Percentiles rank a stretch among this genome's conserved stretches.
Evolutionary conservation across 2,888 invertebrate genomes (phyloP).

Genomic region (Acrocyrtus sp.): DNA sequence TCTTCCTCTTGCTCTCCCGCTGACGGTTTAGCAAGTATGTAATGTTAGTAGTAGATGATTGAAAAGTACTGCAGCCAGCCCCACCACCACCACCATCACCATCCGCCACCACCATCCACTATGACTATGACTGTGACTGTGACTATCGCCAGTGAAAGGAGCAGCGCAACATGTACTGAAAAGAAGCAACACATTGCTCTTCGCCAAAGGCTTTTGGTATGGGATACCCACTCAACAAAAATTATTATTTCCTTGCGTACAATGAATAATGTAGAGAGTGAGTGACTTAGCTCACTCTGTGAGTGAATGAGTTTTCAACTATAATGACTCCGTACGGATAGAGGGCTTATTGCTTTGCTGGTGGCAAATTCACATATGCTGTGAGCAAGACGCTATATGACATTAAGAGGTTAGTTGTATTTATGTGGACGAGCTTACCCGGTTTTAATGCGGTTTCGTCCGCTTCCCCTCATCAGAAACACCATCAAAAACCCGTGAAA

Average conservation of each 20-base stretch:
- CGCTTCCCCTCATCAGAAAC: background rate
- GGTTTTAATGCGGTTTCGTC: constrained; percentile 41
- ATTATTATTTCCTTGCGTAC: constrained; percentile 20
- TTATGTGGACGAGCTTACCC: constrained; percentile 22
- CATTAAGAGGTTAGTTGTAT: constrained; percentile 38
- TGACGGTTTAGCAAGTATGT: background rate
- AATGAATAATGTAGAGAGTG: constrained; percentile 21
- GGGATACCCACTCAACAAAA: background rate
- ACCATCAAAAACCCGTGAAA: background rate
- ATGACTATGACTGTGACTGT: background rate
- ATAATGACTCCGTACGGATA: background rate
- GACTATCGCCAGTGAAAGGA: background rate
- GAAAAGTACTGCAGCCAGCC: constrained; percentile 19
- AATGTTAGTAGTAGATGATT: constrained; percentile 24
- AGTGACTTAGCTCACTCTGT: background rate
- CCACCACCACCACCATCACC: background rate
- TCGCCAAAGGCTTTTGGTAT: background rate
- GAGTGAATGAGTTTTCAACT: background rate
- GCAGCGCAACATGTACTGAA: constrained; percentile 1
- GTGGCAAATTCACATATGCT: constrained; percentile 19
- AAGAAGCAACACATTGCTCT: constrained; percentile 12
- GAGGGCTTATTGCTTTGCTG: background rate
- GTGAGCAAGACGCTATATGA: background rate
- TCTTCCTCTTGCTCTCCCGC: background rate
- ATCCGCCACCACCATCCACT: too few species aligned